Evolutionary conservation across 2,888 invertebrate genomes (phyloP).

Genomic region (Neoascia interrupta): DNA sequence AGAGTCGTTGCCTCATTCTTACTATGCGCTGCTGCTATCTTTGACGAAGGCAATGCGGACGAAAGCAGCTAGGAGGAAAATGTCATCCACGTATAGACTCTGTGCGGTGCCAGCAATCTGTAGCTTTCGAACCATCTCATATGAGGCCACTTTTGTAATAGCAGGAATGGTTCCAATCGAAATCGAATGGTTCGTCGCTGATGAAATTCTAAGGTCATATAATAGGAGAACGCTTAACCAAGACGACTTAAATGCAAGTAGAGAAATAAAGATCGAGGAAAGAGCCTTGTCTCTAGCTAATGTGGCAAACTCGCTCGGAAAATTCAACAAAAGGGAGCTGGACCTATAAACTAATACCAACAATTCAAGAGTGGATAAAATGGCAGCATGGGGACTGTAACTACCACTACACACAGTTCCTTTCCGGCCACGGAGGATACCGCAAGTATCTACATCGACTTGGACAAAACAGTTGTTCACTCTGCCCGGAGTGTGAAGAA

Average conservation of each 20-base stretch:
- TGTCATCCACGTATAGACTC: neutral
- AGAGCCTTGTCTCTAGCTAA: too few species aligned
- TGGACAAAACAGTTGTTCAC: neutral
- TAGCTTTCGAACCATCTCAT: neutral
- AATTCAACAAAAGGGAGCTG: neutral
- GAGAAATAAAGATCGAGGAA: too few species aligned
- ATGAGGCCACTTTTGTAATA: neutral
- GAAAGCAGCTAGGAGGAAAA: neutral
- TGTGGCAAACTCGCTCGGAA: neutral
- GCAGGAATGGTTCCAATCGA: neutral
- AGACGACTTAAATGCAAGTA: too few species aligned
- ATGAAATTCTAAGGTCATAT: neutral
- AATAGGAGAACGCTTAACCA: too few species aligned
- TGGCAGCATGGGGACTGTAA: neutral
- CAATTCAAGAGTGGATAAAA: neutral
- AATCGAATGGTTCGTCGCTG: neutral
- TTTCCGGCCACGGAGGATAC: neutral
- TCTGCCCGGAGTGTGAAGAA: neutral
- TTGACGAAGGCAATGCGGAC: too few species aligned
- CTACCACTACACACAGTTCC: too few species aligned
- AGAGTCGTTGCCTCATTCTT: neutral
- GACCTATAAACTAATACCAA: neutral
- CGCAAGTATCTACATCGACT: neutral
- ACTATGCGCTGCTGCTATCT: too few species aligned
- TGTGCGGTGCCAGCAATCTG: neutral